Conservation (phyloP, 1,140 invertebrate species). For the Trichomalopsis sarcophagae region DNA sequence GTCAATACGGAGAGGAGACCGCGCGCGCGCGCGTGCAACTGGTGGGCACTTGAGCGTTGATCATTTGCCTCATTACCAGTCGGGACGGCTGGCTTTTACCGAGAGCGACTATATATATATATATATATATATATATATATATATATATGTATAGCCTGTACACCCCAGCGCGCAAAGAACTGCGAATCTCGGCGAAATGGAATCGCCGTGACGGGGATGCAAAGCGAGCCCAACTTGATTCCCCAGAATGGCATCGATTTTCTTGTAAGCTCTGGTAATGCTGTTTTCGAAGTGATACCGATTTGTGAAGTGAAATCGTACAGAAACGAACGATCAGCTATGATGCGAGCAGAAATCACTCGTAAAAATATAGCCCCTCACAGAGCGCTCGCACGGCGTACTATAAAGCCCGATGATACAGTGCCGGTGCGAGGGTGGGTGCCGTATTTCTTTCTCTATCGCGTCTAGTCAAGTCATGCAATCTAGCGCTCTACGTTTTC, state of each 20-base stretch:
- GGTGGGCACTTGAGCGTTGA: neutral
- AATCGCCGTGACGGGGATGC: neutral
- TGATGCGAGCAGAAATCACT: no score
- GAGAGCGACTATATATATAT: neutral
- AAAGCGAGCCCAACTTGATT: neutral
- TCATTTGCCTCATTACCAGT: neutral
- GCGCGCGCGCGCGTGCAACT: neutral
- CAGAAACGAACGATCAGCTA: no score
- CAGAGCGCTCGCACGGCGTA: no score
- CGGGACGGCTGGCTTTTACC: neutral
- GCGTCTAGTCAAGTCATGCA: no score
- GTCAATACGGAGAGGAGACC: neutral
- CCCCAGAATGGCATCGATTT: no score
- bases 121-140: no score
- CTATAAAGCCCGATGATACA: no score
- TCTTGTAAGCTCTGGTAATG: neutral
- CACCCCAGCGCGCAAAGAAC: no score
- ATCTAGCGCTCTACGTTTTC: neutral
- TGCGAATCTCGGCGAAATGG: neutral
- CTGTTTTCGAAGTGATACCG: neutral
- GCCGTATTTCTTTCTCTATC: neutral
- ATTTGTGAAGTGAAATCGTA: no score
- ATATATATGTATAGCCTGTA: no score
- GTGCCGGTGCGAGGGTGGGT: no score
- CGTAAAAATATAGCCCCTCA: no score